Base-by-base conservation (phyloP, 1,140 invertebrate genomes). In the Asbolus verrucosus region DNA sequence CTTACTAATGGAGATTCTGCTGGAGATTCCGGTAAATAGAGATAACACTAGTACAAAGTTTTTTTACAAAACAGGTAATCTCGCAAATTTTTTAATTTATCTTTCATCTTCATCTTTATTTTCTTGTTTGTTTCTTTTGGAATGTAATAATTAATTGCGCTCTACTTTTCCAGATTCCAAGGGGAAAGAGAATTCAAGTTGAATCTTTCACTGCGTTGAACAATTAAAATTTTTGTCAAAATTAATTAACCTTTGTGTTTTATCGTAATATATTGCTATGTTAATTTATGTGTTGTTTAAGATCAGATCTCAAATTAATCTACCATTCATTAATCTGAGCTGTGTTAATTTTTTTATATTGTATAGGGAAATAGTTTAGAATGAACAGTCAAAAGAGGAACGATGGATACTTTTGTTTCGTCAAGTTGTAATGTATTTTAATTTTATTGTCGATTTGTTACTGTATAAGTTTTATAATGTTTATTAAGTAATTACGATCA, bases 1-100 rank as follows among this genome's bases (percentile, higher is more conserved):
- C 59, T 84, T 50, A 85, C 83, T 73, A 86, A 85, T 74, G 85
- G 84, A 61, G 84, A 84, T 50, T 83, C 84, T 13, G 84, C 84
- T 68, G 84, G 83, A 75, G 84, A 85, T 69, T 83, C 80, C 54
- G 84, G 83, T 84, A 80, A 79, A 67, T 46, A 71, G 61, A 39
- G 19, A 30, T 67, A 24, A 38, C 21, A 60, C 46, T 27, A 69
- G 54, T 74, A 74, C 41, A 65, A 72, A 43, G 8, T 69, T 41
- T 50, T 36, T 21, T 68, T 59, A 60, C 31, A 60, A 36, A 21
- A 19, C 16, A 38, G 27, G 54, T 36, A 60, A 27, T 18, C 30
- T 60, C 39, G 19, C 33, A 36, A 2, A 36, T 36, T 11, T 24
- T 54, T 54, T 54, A n/a, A n/a, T n/a, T n/a, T n/a, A n/a, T n/a